A percentile compares a stretch with the other conserved stretches of the same genome.
Evolutionary conservation across 2,888 invertebrate species (phyloP).

Genomic region (Calliscelio sp.): DNA sequence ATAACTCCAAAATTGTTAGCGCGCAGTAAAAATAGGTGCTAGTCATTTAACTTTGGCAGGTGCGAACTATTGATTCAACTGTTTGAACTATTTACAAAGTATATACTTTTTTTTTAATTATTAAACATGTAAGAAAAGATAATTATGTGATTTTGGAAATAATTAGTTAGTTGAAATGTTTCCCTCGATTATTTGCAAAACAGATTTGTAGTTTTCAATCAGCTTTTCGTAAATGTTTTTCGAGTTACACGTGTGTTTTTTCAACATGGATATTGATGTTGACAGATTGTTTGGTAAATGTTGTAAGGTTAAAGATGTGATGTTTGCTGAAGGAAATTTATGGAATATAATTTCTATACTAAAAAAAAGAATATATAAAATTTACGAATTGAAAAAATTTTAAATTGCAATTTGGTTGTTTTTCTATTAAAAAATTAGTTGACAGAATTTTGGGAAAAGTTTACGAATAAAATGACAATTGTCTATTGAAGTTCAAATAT

Average conservation of each 20-base stretch:
- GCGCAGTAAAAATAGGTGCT: slow-evolving; percentile 37
- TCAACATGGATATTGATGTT: background rate
- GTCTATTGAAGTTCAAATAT: too few species aligned
- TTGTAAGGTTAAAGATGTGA: slow-evolving; percentile 11
- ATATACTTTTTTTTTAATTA: slow-evolving; percentile 36
- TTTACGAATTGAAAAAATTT: too few species aligned
- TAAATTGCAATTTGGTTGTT: too few species aligned
- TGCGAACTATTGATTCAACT: background rate
- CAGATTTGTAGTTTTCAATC: background rate
- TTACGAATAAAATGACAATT: too few species aligned
- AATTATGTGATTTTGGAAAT: background rate
- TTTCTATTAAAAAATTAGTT: too few species aligned
- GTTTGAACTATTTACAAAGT: slow-evolving; percentile 25
- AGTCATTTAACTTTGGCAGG: slow-evolving; percentile 21
- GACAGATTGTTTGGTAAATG: background rate
- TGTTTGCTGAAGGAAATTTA: too few species aligned
- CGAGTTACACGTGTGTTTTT: background rate
- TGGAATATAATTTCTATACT: too few species aligned
- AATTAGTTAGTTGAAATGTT: background rate
- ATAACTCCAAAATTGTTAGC: slow-evolving; percentile 37
- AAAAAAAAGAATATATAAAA: too few species aligned
- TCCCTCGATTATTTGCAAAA: background rate
- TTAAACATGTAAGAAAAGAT: too few species aligned
- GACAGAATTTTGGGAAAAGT: too few species aligned
- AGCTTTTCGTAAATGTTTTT: slow-evolving; percentile 10